Percentiles rank a stretch among this genome's conserved stretches.
These are phyloP conservation scores for Agrotis segetum DNA, from an alignment of 2,888 invertebrate genomes.

Conservation along the genomic window DNA sequence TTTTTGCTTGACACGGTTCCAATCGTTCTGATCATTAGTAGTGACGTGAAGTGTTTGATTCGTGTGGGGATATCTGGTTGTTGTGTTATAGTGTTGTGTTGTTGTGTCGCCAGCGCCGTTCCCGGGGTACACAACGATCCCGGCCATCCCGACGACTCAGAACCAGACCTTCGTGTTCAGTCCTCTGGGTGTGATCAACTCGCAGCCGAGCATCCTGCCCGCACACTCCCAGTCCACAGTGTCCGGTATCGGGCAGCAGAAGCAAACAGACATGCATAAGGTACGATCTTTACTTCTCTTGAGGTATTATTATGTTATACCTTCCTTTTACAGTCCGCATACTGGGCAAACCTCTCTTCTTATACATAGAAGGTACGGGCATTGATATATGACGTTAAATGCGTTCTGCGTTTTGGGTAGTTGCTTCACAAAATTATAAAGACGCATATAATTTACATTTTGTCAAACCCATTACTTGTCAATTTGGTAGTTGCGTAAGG, in stretches of 20 bases:
- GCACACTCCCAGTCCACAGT: constrained; percentile 90
- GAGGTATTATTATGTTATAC: no score
- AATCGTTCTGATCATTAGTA: constrained; percentile 24
- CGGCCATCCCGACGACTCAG: constrained; percentile 94
- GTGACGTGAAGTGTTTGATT: constrained; percentile 40
- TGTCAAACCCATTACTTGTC: not conserved
- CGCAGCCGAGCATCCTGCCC: constrained; percentile 92
- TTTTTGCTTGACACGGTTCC: constrained; percentile 20
- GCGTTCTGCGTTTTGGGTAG: no score
- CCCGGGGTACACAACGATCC: constrained; percentile 95
- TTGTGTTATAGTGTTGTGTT: constrained; percentile 8
- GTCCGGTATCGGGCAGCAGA: constrained; percentile 89
- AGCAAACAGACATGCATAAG: constrained; percentile 93
- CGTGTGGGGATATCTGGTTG: not conserved
- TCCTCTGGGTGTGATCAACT: constrained; percentile 93
- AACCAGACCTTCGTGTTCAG: constrained; percentile 95
- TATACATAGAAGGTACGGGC: no score
- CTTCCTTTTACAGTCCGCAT: no score
- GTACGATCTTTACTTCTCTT: constrained; percentile 75
- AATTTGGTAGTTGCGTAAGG: not conserved
- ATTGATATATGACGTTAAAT: no score
- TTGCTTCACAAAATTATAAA: not conserved
- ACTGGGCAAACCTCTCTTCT: no score
- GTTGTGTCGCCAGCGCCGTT: constrained; percentile 87
- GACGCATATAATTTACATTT: not conserved